Percentiles rank a stretch among this genome's conserved stretches.
phyloP scores from a whole-genome alignment of 1,140 invertebrate species.

The Brachionus angularis region DNA sequence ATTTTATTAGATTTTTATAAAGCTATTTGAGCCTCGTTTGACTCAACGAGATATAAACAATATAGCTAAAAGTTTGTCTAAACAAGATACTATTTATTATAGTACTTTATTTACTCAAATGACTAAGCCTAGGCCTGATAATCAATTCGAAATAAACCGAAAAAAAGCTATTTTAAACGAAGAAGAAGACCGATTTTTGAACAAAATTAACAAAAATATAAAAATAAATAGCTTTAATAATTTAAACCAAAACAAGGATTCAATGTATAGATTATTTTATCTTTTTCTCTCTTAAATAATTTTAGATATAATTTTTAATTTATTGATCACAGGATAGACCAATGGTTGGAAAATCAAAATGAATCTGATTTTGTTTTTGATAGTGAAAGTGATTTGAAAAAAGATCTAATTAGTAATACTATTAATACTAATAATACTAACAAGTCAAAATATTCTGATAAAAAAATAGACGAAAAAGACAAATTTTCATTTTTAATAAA shows the following conservation, averaged over 20 bases:
- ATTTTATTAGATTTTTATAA: background rate
- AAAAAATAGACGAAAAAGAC: too few relatives aligned
- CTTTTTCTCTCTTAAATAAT: too few relatives aligned
- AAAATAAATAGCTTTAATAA: background rate
- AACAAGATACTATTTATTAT: constrained; percentile 31
- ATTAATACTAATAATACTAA: too few relatives aligned
- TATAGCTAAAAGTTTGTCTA: constrained; percentile 30
- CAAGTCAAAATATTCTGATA: too few relatives aligned
- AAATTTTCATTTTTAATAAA: too few relatives aligned
- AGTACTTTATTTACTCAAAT: constrained; percentile 41
- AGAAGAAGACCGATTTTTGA: constrained; percentile 27
- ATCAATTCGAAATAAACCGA: constrained; percentile 18
- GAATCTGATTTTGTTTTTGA: too few relatives aligned
- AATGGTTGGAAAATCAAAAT: too few relatives aligned
- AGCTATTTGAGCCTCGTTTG: constrained; percentile 36
- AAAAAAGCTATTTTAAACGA: constrained; percentile 28
- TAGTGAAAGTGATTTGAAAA: too few relatives aligned
- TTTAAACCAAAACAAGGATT: background rate
- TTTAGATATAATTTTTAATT: too few relatives aligned
- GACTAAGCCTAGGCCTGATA: constrained; percentile 22
- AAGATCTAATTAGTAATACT: too few relatives aligned
- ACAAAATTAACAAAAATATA: constrained; percentile 18
- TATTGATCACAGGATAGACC: too few relatives aligned
- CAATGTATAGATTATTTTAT: too few relatives aligned
- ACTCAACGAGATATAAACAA: constrained; percentile 19